Evolutionary conservation across 2,888 invertebrate genomes (phyloP).

Genomic region (Oxytorus armatus): DNA sequence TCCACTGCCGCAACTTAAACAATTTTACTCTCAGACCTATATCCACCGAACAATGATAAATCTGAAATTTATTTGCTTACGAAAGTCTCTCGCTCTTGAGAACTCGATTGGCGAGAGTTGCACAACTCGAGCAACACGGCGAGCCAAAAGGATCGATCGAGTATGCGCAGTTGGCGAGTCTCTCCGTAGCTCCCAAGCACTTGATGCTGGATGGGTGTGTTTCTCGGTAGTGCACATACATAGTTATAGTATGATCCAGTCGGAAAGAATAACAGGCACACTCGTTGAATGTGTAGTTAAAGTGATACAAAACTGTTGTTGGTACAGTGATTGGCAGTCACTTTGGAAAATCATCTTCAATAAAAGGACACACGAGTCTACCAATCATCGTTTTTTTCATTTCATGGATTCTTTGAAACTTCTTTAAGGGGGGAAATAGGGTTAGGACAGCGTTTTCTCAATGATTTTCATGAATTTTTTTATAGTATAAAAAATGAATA

Average conservation of each 20-base stretch:
- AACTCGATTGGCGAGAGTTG: constrained; percentile 63
- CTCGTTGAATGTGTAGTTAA: neutral
- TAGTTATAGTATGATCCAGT: constrained; percentile 4
- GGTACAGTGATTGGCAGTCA: neutral
- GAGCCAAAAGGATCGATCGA: constrained; percentile 51
- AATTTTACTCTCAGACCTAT: constrained; percentile 15
- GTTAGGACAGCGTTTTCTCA: too few species aligned
- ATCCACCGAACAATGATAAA: constrained; percentile 35
- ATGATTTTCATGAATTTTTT: too few species aligned
- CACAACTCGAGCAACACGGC: constrained; percentile 52
- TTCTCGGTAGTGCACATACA: constrained; percentile 3
- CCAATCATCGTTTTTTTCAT: neutral
- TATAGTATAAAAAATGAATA: too few species aligned
- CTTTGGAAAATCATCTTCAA: neutral
- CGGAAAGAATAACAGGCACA: constrained; percentile 5
- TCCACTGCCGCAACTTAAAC: constrained; percentile 10
- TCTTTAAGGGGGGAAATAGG: too few species aligned
- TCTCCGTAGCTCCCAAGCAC: constrained; percentile 13
- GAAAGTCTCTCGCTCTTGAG: constrained; percentile 61
- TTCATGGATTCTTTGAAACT: neutral
- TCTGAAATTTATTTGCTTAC: constrained; percentile 52
- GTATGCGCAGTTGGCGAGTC: constrained; percentile 48
- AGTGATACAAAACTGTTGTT: neutral
- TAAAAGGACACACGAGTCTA: neutral
- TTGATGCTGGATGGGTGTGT: constrained; percentile 45